phyloP scores from a whole-genome alignment of 2,888 invertebrate species.

The Philhelius pedissequus region DNA sequence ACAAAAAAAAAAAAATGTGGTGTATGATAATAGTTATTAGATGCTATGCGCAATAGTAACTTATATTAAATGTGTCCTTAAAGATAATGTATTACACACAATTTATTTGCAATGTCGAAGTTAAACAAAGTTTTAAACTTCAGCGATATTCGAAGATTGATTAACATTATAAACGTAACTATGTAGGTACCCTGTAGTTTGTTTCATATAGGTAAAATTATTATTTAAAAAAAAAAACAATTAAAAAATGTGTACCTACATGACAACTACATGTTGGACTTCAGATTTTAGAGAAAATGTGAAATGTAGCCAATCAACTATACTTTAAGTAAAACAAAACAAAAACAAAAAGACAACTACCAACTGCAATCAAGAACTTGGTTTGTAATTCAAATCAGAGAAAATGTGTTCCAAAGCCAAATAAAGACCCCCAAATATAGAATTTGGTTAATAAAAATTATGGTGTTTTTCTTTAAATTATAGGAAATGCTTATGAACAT shows the following conservation, averaged over 20 bases:
- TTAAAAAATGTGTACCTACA: too few relatives aligned
- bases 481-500: too few relatives aligned
- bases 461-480: neutral
- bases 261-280: slow-evolving; percentile 13
- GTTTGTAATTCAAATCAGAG: slow-evolving; percentile 14
- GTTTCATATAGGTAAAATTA: slow-evolving; percentile 1
- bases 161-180: neutral
- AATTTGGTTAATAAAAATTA: slow-evolving; percentile 7
- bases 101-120: slow-evolving; percentile 44
- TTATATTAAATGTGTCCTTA: slow-evolving; percentile 47
- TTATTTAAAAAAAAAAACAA: slow-evolving; percentile 16
- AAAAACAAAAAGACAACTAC: neutral
- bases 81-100: slow-evolving; percentile 3
- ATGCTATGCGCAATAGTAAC: slow-evolving; percentile 40
- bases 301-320: slow-evolving; percentile 13
- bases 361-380: slow-evolving; percentile 23
- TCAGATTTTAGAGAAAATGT: slow-evolving; percentile 8
- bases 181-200: slow-evolving; percentile 37
- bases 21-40: slow-evolving; percentile 21
- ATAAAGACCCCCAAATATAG: slow-evolving; percentile 20
- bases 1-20: neutral
- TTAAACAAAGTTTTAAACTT: slow-evolving; percentile 26
- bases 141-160: slow-evolving; percentile 13
- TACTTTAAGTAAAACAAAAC: slow-evolving; percentile 1
- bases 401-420: slow-evolving; percentile 26